A percentile compares a stretch with the other conserved stretches of the same genome.
Conservation (phyloP, 2,113 vertebrate species). For the Centropristis striata region DNA sequence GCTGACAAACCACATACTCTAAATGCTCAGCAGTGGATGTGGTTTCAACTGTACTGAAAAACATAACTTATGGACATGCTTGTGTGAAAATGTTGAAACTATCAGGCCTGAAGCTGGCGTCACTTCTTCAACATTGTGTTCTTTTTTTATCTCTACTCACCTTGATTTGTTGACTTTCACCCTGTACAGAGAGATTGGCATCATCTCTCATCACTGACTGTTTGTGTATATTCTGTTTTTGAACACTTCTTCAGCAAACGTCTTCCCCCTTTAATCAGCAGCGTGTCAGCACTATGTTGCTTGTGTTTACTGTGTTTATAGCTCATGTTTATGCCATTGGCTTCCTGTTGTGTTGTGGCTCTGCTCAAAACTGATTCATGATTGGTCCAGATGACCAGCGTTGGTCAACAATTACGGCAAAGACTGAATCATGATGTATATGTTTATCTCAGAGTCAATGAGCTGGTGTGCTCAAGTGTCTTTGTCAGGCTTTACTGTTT, state of each 20-base stretch:
- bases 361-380: slow-evolving; percentile 11
- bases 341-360: slow-evolving; percentile 74
- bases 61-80: slow-evolving; percentile 20
- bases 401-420: slow-evolving; percentile 35
- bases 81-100: slow-evolving; percentile 27
- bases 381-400: slow-evolving; percentile 60
- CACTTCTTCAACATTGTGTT: slow-evolving; percentile 34
- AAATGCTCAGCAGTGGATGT: slow-evolving; percentile 35
- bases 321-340: slow-evolving; percentile 76
- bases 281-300: slow-evolving; percentile 45
- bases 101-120: slow-evolving; percentile 33
- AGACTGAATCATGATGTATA: slow-evolving; percentile 40
- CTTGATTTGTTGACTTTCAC: slow-evolving; percentile 66
- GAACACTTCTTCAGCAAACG: slow-evolving; percentile 69
- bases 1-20: slow-evolving; percentile 1
- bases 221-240: slow-evolving; percentile 58
- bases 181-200: slow-evolving; percentile 43
- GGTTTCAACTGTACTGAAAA: slow-evolving; percentile 23
- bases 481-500: slow-evolving; percentile 11
- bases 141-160: slow-evolving; percentile 32
- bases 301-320: slow-evolving; percentile 71
- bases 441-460: slow-evolving; percentile 72
- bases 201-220: slow-evolving; percentile 55
- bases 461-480: slow-evolving; percentile 44
- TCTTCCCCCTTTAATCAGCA: slow-evolving; percentile 74